phyloP scores from a whole-genome alignment of 2,113 vertebrate genomes.

The Brienomyrus longianalis region DNA sequence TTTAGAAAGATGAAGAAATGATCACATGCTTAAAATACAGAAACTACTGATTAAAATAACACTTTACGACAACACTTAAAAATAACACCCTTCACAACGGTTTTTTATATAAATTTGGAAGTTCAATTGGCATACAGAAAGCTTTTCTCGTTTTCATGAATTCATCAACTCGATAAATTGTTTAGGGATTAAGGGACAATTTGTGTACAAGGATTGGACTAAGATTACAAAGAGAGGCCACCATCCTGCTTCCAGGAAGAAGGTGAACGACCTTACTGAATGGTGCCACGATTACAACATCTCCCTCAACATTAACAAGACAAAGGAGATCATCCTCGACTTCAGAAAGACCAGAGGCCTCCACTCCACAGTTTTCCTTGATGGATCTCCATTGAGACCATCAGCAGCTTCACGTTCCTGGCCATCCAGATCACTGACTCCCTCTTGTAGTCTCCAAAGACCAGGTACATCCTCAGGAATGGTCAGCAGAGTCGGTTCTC shows the following conservation, averaged over 20 bases:
- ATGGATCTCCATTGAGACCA: neutral
- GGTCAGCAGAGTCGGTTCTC: neutral
- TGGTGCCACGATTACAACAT: neutral
- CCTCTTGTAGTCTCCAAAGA: neutral
- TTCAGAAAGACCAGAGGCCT: neutral
- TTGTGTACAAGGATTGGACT: neutral
- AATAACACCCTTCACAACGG: neutral
- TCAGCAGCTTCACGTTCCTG: neutral
- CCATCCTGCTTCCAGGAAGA: neutral
- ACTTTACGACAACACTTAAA: neutral
- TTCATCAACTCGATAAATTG: neutral
- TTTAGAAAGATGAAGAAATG: neutral
- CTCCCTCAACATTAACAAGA: neutral
- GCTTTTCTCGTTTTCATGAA: neutral
- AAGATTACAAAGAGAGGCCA: neutral
- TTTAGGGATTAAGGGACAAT: neutral
- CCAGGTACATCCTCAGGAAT: neutral
- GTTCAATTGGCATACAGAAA: neutral
- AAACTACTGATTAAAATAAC: neutral
- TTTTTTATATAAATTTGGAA: neutral
- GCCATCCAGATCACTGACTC: neutral
- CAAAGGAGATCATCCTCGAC: neutral
- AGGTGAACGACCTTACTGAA: neutral
- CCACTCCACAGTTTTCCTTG: neutral
- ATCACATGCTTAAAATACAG: neutral